Evolutionary conservation across 2,888 invertebrate genomes (phyloP).

Genomic region (Abrostola tripartita): DNA sequence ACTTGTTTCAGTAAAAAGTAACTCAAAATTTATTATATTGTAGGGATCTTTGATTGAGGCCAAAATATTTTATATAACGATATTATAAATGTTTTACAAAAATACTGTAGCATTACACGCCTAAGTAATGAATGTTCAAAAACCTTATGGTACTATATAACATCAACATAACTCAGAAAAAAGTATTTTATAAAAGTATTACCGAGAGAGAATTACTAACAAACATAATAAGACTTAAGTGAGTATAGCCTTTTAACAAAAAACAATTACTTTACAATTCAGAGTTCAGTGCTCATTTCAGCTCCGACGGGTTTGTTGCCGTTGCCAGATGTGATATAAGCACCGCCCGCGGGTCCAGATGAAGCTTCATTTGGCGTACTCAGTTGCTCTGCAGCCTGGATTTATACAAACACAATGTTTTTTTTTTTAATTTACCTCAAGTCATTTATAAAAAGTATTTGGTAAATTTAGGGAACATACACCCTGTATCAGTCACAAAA

Average conservation of each 20-base stretch:
- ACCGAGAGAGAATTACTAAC: conserved; percentile 39
- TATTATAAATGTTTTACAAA: conserved; percentile 45
- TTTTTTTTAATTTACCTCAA: neutral
- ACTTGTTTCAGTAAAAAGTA: conserved; percentile 19
- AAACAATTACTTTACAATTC: conserved; percentile 55
- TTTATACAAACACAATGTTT: conserved; percentile 27
- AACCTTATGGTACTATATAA: conserved; percentile 35
- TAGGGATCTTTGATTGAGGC: conserved; percentile 20
- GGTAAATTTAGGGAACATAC: conserved; percentile 7
- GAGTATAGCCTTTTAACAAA: conserved; percentile 20
- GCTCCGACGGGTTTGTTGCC: conserved; percentile 68
- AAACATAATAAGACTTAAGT: conserved; percentile 21
- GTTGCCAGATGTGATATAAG: conserved; percentile 65
- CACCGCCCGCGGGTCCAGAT: conserved; percentile 57
- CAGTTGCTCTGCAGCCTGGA: conserved; percentile 87
- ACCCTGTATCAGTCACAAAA: conserved; percentile 31
- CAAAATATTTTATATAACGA: conserved; percentile 30
- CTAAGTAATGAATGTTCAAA: conserved; percentile 32
- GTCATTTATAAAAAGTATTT: neutral
- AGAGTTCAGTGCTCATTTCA: conserved; percentile 92
- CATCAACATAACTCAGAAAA: conserved; percentile 47
- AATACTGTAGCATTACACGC: conserved; percentile 42
- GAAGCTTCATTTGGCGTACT: conserved; percentile 63
- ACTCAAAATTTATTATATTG: conserved; percentile 19
- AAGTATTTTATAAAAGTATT: conserved; percentile 40